Conservation (phyloP, 2,888 invertebrate genomes). For the Cantharis flavilabris region DNA sequence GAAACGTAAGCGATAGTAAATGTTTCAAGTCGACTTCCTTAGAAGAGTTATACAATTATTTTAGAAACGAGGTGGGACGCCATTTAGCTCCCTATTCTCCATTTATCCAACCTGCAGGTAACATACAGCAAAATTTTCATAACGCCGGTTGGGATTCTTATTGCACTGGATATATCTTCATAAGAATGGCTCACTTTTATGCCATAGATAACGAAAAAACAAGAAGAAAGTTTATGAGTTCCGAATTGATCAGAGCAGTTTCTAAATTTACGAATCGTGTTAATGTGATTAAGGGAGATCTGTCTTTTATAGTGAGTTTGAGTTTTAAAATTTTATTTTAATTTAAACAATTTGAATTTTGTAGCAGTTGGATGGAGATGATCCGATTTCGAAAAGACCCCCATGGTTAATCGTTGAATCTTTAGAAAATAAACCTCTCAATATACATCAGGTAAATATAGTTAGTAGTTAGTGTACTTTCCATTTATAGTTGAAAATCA, state of each 20-base stretch:
- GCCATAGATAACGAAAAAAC: slow-evolving; percentile 58
- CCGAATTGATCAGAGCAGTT: slow-evolving; percentile 60
- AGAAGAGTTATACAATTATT: slow-evolving; percentile 64
- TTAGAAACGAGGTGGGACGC: slow-evolving; percentile 57
- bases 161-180: slow-evolving; percentile 74
- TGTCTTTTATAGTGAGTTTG: slow-evolving; percentile 62
- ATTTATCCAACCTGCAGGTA: slow-evolving; percentile 44
- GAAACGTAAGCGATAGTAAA: slow-evolving; percentile 51
- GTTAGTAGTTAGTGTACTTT: neutral
- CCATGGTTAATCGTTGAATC: slow-evolving; percentile 58
- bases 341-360: slow-evolving; percentile 31
- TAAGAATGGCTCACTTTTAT: slow-evolving; percentile 66
- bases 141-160: slow-evolving; percentile 87
- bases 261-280: slow-evolving; percentile 60
- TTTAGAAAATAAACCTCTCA: slow-evolving; percentile 41
- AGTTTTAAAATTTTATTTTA: slow-evolving; percentile 11
- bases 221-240: slow-evolving; percentile 58
- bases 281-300: slow-evolving; percentile 64
- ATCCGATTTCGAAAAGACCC: slow-evolving; percentile 58
- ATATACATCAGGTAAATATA: slow-evolving; percentile 43
- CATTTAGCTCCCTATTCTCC: slow-evolving; percentile 51
- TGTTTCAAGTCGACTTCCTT: slow-evolving; percentile 61
- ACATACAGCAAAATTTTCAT: slow-evolving; percentile 57
- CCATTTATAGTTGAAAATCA: neutral
- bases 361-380: slow-evolving; percentile 59